Evolutionary conservation across 2,888 invertebrate genomes (phyloP).

Genomic region (Polyommatus iphigenia): DNA sequence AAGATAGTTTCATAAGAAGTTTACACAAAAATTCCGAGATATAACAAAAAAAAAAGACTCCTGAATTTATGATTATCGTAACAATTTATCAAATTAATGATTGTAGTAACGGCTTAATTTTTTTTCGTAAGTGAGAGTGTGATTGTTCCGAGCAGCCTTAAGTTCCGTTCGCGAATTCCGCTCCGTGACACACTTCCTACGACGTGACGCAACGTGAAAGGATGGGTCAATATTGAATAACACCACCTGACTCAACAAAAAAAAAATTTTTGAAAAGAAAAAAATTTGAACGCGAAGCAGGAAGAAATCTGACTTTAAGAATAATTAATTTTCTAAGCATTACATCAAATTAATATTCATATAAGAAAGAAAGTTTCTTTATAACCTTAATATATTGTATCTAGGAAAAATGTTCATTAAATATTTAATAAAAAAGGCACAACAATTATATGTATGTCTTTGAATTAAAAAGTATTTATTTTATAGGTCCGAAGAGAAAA

Average conservation of each 20-base stretch:
- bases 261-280: background rate
- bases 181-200: constrained; percentile 48
- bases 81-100: background rate
- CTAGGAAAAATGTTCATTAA: too few species aligned
- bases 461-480: too few species aligned
- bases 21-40: background rate
- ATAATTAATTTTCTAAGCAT: too few species aligned
- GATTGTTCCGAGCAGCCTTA: constrained; percentile 36
- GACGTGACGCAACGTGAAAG: constrained; percentile 47
- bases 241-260: constrained; percentile 3
- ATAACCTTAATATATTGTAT: too few species aligned
- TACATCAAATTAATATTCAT: too few species aligned
- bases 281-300: too few species aligned
- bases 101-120: background rate
- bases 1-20: too few species aligned
- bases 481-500: too few species aligned
- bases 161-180: constrained; percentile 50
- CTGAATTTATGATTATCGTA: background rate
- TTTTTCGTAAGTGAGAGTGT: constrained; percentile 9
- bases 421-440: too few species aligned
- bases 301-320: too few species aligned
- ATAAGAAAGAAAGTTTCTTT: too few species aligned
- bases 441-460: too few species aligned
- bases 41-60: background rate
- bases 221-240: constrained; percentile 45